A percentile compares a stretch with the other conserved stretches of the same genome.
Evolutionary conservation across 2,888 invertebrate genomes (phyloP).

Genomic region (Eristalis tenax): DNA sequence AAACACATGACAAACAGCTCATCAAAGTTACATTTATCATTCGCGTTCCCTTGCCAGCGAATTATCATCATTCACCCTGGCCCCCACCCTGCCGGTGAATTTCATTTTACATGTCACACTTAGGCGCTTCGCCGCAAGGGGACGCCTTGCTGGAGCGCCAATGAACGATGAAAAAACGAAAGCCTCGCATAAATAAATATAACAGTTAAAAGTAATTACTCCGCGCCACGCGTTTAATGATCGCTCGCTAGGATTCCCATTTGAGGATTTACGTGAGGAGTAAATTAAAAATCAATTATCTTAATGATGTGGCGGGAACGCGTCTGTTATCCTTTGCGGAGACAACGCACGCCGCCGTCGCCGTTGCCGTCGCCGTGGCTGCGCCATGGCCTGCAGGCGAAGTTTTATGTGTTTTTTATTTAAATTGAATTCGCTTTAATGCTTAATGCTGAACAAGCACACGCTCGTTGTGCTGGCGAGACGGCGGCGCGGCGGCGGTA

Average conservation of each 20-base stretch:
- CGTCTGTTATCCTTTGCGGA: slow-evolving; percentile 39
- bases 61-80: background rate
- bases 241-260: slow-evolving; percentile 24
- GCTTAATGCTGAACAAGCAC: background rate
- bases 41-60: slow-evolving; percentile 1
- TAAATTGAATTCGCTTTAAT: slow-evolving; percentile 41
- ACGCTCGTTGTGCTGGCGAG: background rate
- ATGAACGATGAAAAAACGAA: background rate
- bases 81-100: background rate
- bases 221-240: slow-evolving; percentile 38
- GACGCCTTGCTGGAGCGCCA: background rate
- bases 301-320: slow-evolving; percentile 51
- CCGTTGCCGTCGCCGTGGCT: too few species aligned
- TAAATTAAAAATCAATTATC: slow-evolving; percentile 65
- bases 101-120: slow-evolving; percentile 27
- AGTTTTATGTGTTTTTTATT: slow-evolving; percentile 22
- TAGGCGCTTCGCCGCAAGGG: background rate
- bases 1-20: slow-evolving; percentile 39
- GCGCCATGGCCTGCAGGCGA: background rate
- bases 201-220: slow-evolving; percentile 44
- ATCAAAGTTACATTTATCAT: slow-evolving; percentile 49
- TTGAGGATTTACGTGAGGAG: slow-evolving; percentile 40
- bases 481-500: background rate
- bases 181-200: slow-evolving; percentile 24
- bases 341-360: background rate